Conservation (phyloP, 2,113 vertebrate species). For the Callipepla squamata region DNA sequence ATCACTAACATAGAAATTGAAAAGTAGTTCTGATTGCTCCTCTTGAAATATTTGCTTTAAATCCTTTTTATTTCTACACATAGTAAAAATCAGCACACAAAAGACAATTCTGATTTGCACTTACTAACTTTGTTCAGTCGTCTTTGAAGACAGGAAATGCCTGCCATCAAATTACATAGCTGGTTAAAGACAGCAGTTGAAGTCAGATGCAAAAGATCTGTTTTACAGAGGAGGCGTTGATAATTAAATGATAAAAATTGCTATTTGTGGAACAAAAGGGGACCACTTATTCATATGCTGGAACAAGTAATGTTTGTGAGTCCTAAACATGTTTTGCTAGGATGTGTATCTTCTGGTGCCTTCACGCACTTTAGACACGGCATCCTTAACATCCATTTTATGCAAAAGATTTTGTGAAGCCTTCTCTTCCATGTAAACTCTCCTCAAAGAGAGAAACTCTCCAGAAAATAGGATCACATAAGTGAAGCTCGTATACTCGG, state of each 20-base stretch:
- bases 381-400: background rate
- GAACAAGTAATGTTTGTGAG: background rate
- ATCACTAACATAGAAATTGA: background rate
- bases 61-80: background rate
- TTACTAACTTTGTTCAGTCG: background rate
- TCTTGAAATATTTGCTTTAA: background rate
- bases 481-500: background rate
- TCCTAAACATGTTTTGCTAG: background rate
- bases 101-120: background rate
- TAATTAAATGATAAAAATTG: background rate
- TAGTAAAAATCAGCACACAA: background rate
- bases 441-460: background rate
- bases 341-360: background rate
- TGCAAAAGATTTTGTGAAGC: background rate
- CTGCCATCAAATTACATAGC: background rate
- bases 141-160: background rate
- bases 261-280: background rate
- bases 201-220: background rate
- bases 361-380: background rate
- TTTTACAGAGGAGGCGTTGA: background rate
- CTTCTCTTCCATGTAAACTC: background rate
- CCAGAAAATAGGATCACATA: too few relatives aligned
- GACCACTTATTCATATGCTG: background rate
- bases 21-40: background rate
- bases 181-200: background rate